phyloP scores from a whole-genome alignment of 2,113 vertebrate species.

The Sinocyclocheilus anophthalmus region DNA sequence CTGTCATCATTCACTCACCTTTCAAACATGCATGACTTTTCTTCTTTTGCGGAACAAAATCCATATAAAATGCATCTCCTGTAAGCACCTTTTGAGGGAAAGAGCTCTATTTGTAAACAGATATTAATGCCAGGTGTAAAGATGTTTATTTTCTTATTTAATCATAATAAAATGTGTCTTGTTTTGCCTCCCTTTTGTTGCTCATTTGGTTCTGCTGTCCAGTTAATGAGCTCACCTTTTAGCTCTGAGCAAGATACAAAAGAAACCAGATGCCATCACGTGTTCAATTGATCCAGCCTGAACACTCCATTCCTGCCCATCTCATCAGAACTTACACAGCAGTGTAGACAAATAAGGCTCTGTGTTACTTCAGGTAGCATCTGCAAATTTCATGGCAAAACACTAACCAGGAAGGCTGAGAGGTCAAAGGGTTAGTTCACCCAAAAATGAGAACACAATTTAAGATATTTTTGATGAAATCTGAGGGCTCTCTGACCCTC shows the following conservation, averaged over 20 bases:
- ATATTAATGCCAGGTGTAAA: too few species aligned
- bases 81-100: background rate
- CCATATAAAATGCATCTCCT: background rate
- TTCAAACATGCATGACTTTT: too few species aligned
- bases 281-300: slow-evolving; percentile 73
- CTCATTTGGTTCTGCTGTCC: background rate
- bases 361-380: background rate
- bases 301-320: slow-evolving; percentile 58
- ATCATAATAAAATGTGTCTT: background rate
- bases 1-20: too few species aligned
- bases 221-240: background rate
- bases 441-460: too few species aligned
- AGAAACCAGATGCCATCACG: slow-evolving; percentile 75
- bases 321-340: slow-evolving; percentile 57
- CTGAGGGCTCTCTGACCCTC: too few species aligned
- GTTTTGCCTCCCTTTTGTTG: background rate
- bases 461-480: too few species aligned
- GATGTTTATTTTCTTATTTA: background rate
- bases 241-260: slow-evolving; percentile 53
- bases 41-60: background rate
- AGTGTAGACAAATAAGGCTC: background rate
- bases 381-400: background rate
- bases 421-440: background rate
- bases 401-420: background rate
- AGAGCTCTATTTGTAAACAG: too few species aligned